A percentile compares a stretch with the other conserved stretches of the same genome.
Conservation (phyloP, 2,113 vertebrate species). For the Zosterops pallidus region DNA sequence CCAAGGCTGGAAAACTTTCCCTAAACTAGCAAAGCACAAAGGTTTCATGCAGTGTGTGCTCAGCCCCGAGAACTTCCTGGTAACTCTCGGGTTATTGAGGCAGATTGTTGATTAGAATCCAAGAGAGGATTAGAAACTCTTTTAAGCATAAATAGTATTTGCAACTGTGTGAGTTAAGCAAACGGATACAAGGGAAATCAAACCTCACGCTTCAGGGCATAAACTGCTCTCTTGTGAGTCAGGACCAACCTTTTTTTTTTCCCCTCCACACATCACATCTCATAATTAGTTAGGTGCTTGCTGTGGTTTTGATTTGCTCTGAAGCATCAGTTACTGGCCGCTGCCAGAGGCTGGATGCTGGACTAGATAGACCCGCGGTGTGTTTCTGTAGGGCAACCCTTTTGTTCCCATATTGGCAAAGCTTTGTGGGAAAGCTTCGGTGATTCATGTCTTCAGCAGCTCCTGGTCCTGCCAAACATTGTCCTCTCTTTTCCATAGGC, state of each 20-base stretch:
- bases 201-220: conserved; percentile 53
- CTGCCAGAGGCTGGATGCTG: neutral
- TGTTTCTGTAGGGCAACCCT: conserved; percentile 38
- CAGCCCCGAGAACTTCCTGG: conserved; percentile 52
- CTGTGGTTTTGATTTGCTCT: conserved; percentile 57
- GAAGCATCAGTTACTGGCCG: conserved; percentile 15
- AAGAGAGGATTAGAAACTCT: conserved; percentile 66
- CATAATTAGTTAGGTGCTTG: conserved; percentile 52
- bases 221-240: conserved; percentile 67
- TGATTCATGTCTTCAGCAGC: conserved; percentile 12
- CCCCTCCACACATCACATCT: neutral
- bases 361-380: neutral
- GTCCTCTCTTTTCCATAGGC: conserved; percentile 30
- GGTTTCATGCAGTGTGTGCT: neutral
- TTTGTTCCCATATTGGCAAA: conserved; percentile 29
- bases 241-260: conserved; percentile 44
- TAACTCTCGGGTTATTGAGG: conserved; percentile 56
- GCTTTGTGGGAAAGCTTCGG: conserved; percentile 31
- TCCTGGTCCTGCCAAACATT: neutral
- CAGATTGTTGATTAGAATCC: conserved; percentile 65
- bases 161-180: conserved; percentile 62
- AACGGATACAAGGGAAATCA: conserved; percentile 67
- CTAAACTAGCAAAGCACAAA: conserved; percentile 37
- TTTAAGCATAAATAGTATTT: conserved; percentile 63
- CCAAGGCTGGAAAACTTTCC: conserved; percentile 42